Conservation (phyloP, 2,113 vertebrate species). For the Ailurus styani region DNA sequence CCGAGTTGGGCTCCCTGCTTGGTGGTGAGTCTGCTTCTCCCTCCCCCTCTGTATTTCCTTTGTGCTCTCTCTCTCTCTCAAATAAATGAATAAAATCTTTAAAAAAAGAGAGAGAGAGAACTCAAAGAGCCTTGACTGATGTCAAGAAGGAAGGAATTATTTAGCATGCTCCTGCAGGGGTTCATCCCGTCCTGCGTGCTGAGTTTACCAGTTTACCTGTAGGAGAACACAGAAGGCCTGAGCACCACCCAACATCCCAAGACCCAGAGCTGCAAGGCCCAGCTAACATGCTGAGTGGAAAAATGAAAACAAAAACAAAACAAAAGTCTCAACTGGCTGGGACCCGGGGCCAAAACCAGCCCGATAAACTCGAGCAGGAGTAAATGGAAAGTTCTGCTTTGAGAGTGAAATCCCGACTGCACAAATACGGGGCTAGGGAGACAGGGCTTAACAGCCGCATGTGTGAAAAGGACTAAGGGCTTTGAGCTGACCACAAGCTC, state of each 20-base stretch:
- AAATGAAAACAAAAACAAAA: constrained; percentile 4
- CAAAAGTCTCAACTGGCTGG: background rate
- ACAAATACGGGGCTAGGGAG: constrained; percentile 24
- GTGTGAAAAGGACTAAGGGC: constrained; percentile 34
- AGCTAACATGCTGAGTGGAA: constrained; percentile 5
- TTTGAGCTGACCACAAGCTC: constrained; percentile 54
- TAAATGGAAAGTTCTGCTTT: background rate
- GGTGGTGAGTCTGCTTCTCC: background rate
- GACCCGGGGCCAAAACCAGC: background rate
- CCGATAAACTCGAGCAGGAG: constrained; percentile 4
- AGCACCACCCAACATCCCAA: background rate
- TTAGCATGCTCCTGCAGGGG: background rate
- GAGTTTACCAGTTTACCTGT: background rate
- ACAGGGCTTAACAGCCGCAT: background rate
- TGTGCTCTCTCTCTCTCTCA: background rate
- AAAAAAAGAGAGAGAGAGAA: background rate
- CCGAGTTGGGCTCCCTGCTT: background rate
- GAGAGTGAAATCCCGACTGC: constrained; percentile 31
- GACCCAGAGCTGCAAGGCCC: background rate
- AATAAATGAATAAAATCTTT: background rate
- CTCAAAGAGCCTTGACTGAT: background rate
- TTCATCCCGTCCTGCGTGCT: background rate
- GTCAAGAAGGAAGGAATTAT: background rate
- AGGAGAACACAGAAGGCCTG: background rate
- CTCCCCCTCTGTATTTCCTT: background rate